A percentile compares a stretch with the other conserved stretches of the same genome.
Evolutionary conservation across 2,113 vertebrate species (phyloP).

Genomic region (Felis catus): DNA sequence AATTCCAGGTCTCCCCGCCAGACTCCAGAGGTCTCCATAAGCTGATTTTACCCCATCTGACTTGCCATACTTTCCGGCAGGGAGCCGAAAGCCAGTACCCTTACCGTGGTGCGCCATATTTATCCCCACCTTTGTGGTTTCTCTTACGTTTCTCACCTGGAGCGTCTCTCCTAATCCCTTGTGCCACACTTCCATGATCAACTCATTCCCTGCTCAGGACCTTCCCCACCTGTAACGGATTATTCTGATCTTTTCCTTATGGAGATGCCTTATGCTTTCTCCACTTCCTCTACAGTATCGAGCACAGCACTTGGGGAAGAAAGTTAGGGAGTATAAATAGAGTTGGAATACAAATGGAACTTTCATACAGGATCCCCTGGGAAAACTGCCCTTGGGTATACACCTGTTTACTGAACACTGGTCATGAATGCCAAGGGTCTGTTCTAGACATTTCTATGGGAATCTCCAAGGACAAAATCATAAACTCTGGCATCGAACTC

Average conservation of each 20-base stretch:
- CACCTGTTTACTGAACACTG: neutral
- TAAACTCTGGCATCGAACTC: neutral
- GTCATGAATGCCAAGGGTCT: neutral
- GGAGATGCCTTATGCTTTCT: neutral
- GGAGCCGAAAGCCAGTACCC: neutral
- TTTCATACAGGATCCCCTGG: neutral
- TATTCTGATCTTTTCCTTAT: neutral
- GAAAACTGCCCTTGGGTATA: neutral
- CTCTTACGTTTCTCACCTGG: neutral
- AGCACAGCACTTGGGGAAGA: neutral
- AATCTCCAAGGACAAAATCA: neutral
- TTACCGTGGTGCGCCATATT: fast-evolving
- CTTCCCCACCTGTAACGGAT: neutral
- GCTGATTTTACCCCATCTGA: neutral
- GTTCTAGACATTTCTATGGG: neutral
- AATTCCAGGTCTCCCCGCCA: neutral
- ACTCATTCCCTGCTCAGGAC: neutral
- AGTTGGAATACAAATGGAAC: neutral
- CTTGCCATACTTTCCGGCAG: too few species aligned
- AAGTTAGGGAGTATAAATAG: neutral
- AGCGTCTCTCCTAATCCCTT: neutral
- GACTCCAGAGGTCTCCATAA: neutral
- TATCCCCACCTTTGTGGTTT: neutral
- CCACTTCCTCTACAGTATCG: neutral
- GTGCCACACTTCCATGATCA: neutral